Conservation (phyloP, 2,113 vertebrate genomes). For the Brachirus orientalis region DNA sequence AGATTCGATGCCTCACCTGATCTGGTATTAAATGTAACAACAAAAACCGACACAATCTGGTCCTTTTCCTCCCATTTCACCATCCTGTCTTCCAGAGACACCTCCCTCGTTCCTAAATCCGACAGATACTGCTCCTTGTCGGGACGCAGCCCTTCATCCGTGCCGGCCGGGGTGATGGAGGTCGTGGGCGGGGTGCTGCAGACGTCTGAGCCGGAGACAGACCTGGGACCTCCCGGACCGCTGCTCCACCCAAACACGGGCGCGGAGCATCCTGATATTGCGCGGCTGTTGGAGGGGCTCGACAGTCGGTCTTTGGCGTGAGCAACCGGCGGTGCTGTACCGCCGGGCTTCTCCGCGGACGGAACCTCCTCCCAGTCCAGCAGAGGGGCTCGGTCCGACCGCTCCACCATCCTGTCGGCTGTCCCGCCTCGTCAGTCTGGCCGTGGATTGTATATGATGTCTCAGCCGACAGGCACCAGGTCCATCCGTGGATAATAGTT, state of each 20-base stretch:
- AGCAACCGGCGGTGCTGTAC: slow-evolving; percentile 15
- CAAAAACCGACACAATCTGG: slow-evolving; percentile 93
- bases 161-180: slow-evolving; percentile 48
- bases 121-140: slow-evolving; percentile 47
- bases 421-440: slow-evolving; percentile 66
- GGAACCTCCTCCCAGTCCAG: slow-evolving; percentile 91
- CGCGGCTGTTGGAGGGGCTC: slow-evolving; percentile 66
- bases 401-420: slow-evolving; percentile 79
- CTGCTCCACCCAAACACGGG: slow-evolving; percentile 77
- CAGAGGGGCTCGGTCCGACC: slow-evolving; percentile 89
- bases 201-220: slow-evolving; percentile 59
- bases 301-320: slow-evolving; percentile 56
- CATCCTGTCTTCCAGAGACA: slow-evolving; percentile 67
- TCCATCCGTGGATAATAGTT: slow-evolving; percentile 56
- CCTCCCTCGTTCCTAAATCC: slow-evolving; percentile 51
- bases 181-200: slow-evolving; percentile 61
- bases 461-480: slow-evolving; percentile 57
- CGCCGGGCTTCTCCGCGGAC: slow-evolving; percentile 72
- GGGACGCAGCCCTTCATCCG: slow-evolving; percentile 43
- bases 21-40: slow-evolving; percentile 93
- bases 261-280: slow-evolving; percentile 55
- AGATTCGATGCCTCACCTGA: slow-evolving; percentile 82
- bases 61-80: slow-evolving; percentile 89
- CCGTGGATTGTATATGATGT: slow-evolving; percentile 54
- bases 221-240: slow-evolving; percentile 70